Conservation (phyloP, 2,888 invertebrate genomes). For the Pimpla rufipes region DNA sequence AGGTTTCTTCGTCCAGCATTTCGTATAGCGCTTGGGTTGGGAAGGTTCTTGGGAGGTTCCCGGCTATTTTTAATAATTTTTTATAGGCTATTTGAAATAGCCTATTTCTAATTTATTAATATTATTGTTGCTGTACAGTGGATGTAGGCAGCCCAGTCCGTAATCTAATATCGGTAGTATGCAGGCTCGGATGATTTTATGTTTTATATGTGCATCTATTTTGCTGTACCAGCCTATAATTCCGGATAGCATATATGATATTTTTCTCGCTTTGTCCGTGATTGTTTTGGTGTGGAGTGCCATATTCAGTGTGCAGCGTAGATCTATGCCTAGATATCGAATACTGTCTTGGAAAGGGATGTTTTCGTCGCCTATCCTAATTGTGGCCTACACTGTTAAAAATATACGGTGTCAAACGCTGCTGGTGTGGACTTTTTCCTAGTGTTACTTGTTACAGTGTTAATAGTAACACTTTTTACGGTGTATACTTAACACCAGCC, state of each 20-base stretch:
- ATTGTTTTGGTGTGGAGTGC: slow-evolving; percentile 30
- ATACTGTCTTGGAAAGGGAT: slow-evolving; percentile 17
- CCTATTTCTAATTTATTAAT: background rate
- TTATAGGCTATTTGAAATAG: background rate
- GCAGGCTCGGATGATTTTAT: slow-evolving; percentile 42
- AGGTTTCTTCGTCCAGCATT: slow-evolving; percentile 37
- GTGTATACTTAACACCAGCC: too few relatives aligned
- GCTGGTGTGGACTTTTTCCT: too few relatives aligned
- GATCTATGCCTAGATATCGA: slow-evolving; percentile 39
- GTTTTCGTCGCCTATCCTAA: slow-evolving; percentile 19
- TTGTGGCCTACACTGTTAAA: too few relatives aligned
- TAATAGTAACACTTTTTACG: too few relatives aligned
- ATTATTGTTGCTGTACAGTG: slow-evolving; percentile 8
- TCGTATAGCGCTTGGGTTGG: slow-evolving; percentile 31
- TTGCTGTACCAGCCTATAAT: slow-evolving; percentile 33
- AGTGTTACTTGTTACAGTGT: too few relatives aligned
- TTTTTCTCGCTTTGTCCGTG: slow-evolving; percentile 18
- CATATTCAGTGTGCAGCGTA: slow-evolving; percentile 35
- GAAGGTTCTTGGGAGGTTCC: slow-evolving; percentile 36
- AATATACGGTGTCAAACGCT: too few relatives aligned
- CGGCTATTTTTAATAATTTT: slow-evolving; percentile 23
- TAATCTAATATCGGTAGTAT: slow-evolving; percentile 45
- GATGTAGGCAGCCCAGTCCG: slow-evolving; percentile 28
- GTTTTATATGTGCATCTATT: slow-evolving; percentile 24
- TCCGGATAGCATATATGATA: slow-evolving; percentile 25